Evolutionary conservation across 2,113 vertebrate species (phyloP), one percentile per base, ranked within the genome.

Genomic region (Thamnophis sirtalis): DNA sequence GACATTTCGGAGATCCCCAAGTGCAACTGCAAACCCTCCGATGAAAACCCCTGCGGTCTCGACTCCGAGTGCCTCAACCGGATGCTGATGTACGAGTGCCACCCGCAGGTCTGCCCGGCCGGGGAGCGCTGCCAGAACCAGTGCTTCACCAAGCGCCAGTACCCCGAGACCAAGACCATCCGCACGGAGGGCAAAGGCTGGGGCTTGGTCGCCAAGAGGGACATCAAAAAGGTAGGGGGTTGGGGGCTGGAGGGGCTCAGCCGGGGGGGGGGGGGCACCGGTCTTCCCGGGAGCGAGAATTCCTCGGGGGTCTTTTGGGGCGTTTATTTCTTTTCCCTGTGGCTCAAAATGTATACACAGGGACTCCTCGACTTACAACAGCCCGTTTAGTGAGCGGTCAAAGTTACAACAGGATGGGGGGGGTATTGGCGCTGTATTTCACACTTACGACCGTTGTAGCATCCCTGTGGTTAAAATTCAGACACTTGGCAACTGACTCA

Each of bases 81-180:
- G 89, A 99, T 99, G 99, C 96, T 99, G 92, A 98, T 99, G 98
- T 99, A 99, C 19, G 99, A 99, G 97, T 99, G 99, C 96, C 99
- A 99, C 94, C 99, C 99, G 0, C 98, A 99, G 95, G 98, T 99
- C 5, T 99, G 99, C 87, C 99, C 98, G 0, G 99, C 98, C 0
- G 99, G 98, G 0, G 98, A 97, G 49, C 97, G 95, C 60, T 99
- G 99, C 97, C 99, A 99, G 85, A 99, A 99, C 97, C 99, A 99
- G 96, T 98, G 98, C 96, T 99, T 99, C 86, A 99, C 98, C 43
- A 99, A 99, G 56, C 99, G 99, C 21, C 98, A 98, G 49, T 99
- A 99, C 96, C 99, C 99, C 0, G 99, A 99, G 94, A 99, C 99
- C 68, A 98, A 99, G 97, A 98, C 99, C 95, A 98, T 99, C 95